Percentiles rank a stretch among this genome's conserved stretches.
These are phyloP conservation scores for Athetis lepigone DNA, from an alignment of 2,888 invertebrate genomes.

Conservation along the genomic window DNA sequence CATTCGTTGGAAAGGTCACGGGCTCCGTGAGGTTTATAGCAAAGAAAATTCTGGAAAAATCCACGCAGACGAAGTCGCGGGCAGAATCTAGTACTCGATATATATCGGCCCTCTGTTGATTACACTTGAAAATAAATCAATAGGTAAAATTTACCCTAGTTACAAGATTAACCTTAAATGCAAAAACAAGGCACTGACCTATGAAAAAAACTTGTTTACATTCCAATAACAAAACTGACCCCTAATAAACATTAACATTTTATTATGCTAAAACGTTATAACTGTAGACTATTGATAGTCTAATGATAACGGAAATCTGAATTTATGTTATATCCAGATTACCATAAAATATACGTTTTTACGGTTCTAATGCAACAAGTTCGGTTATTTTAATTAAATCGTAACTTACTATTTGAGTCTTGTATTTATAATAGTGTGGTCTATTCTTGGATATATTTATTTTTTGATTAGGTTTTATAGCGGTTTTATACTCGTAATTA, in stretches of 20 bases:
- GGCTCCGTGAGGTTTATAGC: no score
- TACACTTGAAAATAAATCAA: no score
- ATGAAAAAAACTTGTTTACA: no score
- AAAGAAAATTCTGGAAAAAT: no score
- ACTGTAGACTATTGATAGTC: slow-evolving; percentile 32
- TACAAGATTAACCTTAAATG: no score
- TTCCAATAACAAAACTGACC: slow-evolving; percentile 12
- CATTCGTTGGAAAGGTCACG: no score
- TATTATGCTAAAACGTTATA: slow-evolving; percentile 6
- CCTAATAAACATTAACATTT: slow-evolving; percentile 11
- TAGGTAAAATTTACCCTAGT: no score
- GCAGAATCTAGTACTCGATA: no score
- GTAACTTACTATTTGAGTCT: not conserved
- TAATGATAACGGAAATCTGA: slow-evolving; percentile 12
- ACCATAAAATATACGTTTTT: slow-evolving; percentile 17
- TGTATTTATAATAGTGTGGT: not conserved
- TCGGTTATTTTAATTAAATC: slow-evolving; percentile 5
- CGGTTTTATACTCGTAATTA: no score
- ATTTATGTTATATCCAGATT: not conserved
- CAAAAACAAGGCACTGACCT: no score
- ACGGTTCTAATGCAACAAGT: not conserved
- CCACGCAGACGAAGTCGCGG: no score
- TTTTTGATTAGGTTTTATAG: not conserved
- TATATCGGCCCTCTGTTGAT: no score
- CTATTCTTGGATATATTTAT: not conserved